phyloP scores from a whole-genome alignment of 2,113 vertebrate species.

The Pungitius pungitius region DNA sequence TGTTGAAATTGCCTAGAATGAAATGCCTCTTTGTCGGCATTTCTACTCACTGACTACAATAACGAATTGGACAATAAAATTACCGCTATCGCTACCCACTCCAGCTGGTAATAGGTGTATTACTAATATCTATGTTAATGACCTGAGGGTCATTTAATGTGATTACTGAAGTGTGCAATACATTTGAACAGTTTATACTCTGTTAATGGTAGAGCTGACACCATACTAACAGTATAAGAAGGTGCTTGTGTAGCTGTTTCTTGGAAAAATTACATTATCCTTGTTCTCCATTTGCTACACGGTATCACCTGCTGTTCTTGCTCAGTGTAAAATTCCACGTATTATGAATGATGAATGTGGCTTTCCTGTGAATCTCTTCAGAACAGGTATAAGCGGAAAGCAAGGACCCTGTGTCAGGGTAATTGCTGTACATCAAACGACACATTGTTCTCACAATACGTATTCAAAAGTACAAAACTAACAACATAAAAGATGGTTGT shows the following conservation, averaged over 20 bases:
- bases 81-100: conserved; percentile 21
- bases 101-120: conserved; percentile 24
- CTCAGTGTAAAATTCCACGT: background rate
- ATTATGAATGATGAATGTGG: background rate
- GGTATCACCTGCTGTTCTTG: background rate
- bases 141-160: conserved; percentile 34
- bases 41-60: background rate
- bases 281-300: background rate
- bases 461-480: background rate
- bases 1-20: background rate
- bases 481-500: background rate
- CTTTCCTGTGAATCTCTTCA: background rate
- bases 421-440: background rate
- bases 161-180: conserved; percentile 28
- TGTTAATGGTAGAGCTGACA: conserved; percentile 4
- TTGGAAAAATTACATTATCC: background rate
- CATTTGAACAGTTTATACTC: background rate
- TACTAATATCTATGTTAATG: conserved; percentile 53
- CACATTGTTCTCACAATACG: background rate
- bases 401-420: conserved; percentile 5
- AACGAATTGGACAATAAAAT: conserved; percentile 34
- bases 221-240: background rate
- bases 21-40: background rate
- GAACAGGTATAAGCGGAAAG: background rate
- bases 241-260: background rate